Percentiles rank a stretch among this genome's conserved stretches.
Evolutionary conservation across 2,113 vertebrate genomes (phyloP).

Genomic region (Neodon shergylaensis): DNA sequence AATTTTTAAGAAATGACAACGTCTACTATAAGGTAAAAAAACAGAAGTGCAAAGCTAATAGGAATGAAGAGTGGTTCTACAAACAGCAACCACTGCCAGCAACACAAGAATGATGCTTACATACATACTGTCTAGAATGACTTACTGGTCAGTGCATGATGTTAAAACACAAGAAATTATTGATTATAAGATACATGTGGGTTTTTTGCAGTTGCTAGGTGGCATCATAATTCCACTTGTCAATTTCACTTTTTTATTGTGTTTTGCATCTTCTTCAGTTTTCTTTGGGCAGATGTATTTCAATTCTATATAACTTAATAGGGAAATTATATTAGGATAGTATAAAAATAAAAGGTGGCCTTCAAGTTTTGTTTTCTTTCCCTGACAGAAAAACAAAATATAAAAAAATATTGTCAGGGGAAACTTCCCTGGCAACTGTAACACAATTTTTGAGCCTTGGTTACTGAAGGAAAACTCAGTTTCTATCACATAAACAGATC

Average conservation of each 20-base stretch:
- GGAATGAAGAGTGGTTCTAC: not conserved
- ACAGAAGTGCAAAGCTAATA: not conserved
- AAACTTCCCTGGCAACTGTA: conserved; percentile 34
- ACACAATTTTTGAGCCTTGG: not conserved
- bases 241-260: conserved; percentile 57
- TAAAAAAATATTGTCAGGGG: not conserved
- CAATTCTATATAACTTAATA: conserved; percentile 50
- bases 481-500: not conserved
- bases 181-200: not conserved
- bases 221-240: conserved; percentile 37
- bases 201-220: conserved; percentile 19
- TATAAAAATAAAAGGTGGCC: conserved; percentile 17
- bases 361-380: conserved; percentile 34
- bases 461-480: not conserved
- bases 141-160: not conserved
- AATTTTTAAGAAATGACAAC: not conserved
- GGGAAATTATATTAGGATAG: conserved; percentile 25
- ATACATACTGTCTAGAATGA: not conserved
- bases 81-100: not conserved
- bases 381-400: conserved; percentile 30
- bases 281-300: conserved; percentile 51
- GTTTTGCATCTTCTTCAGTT: conserved; percentile 61
- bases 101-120: not conserved
- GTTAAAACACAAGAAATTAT: not conserved
- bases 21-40: not conserved